Conservation (phyloP, 2,888 invertebrate species). For the Aquatica leii region DNA sequence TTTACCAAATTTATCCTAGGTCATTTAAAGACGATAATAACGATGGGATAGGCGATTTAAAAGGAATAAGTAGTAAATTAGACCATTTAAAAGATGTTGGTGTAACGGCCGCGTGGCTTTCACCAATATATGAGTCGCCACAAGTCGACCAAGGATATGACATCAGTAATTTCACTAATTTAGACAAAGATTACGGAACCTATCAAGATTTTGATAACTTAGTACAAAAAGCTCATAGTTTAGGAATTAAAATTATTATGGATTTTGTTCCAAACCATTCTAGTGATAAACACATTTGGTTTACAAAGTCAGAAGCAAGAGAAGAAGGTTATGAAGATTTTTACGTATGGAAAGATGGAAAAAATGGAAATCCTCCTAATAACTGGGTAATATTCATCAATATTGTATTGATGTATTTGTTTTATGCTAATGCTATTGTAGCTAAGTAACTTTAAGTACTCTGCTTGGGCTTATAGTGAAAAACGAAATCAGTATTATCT, state of each 20-base stretch:
- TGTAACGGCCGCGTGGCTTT: slow-evolving; percentile 81
- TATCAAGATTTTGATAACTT: slow-evolving; percentile 74
- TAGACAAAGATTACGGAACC: slow-evolving; percentile 78
- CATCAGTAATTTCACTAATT: slow-evolving; percentile 76
- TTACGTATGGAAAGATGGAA: slow-evolving; percentile 79
- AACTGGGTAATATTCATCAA: slow-evolving; percentile 87
- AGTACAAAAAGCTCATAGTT: slow-evolving; percentile 64
- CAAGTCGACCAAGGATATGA: slow-evolving; percentile 91
- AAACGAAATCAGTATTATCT: slow-evolving; percentile 70
- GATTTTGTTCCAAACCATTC: slow-evolving; percentile 69
- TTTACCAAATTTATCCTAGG: slow-evolving; percentile 88
- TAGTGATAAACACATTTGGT: slow-evolving; percentile 84
- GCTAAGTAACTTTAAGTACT: slow-evolving; percentile 51
- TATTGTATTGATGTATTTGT: too few species aligned
- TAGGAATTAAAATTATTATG: slow-evolving; percentile 64
- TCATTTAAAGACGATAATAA: slow-evolving; percentile 79
- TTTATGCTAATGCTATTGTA: too few species aligned
- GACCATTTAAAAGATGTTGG: slow-evolving; percentile 65
- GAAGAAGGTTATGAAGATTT: slow-evolving; percentile 74
- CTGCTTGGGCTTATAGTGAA: slow-evolving; percentile 49
- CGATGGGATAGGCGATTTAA: slow-evolving; percentile 89
- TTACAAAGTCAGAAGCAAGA: slow-evolving; percentile 70
- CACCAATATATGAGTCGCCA: slow-evolving; percentile 84
- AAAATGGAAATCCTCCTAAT: slow-evolving; percentile 68
- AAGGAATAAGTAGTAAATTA: slow-evolving; percentile 65